These are phyloP conservation scores for Stenotaenia linearis DNA, from an alignment of 2,888 invertebrate species.

Conservation along the genomic window DNA sequence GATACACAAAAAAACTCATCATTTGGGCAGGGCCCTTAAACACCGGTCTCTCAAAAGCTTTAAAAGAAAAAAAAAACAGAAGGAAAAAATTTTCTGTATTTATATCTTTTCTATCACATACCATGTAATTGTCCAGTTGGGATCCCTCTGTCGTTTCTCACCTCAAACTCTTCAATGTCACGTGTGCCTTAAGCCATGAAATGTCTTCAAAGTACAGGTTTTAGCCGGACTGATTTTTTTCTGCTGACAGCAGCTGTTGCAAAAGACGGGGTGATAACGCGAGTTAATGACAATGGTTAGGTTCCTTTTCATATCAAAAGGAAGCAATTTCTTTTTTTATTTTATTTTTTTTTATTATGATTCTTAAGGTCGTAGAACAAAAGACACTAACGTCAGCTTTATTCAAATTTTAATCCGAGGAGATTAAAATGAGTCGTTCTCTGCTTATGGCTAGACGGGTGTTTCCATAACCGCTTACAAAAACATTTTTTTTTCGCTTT, in stretches of 20 bases:
- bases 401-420: slow-evolving; percentile 13
- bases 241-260: slow-evolving; percentile 1
- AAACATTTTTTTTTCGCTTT: not conserved
- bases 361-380: not conserved
- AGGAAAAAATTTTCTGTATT: not conserved
- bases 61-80: not conserved
- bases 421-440: not conserved
- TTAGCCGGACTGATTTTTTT: slow-evolving; percentile 5
- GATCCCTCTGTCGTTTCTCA: not conserved
- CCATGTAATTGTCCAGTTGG: slow-evolving; percentile 1
- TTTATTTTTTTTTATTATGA: not conserved
- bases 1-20: not conserved
- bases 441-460: not conserved
- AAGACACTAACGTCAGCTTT: slow-evolving; percentile 17
- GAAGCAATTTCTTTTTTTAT: not conserved
- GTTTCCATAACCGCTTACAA: slow-evolving; percentile 7
- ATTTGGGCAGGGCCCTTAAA: not conserved
- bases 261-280: slow-evolving; percentile 3
- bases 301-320: slow-evolving; percentile 1
- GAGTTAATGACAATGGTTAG: slow-evolving; percentile 9
- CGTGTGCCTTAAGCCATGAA: slow-evolving; percentile 5
- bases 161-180: slow-evolving; percentile 4
- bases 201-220: slow-evolving; percentile 1
- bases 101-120: not conserved
- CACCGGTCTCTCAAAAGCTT: not conserved